Evolutionary conservation across 2,113 vertebrate species (phyloP).

Genomic region (Notechis scutatus): DNA sequence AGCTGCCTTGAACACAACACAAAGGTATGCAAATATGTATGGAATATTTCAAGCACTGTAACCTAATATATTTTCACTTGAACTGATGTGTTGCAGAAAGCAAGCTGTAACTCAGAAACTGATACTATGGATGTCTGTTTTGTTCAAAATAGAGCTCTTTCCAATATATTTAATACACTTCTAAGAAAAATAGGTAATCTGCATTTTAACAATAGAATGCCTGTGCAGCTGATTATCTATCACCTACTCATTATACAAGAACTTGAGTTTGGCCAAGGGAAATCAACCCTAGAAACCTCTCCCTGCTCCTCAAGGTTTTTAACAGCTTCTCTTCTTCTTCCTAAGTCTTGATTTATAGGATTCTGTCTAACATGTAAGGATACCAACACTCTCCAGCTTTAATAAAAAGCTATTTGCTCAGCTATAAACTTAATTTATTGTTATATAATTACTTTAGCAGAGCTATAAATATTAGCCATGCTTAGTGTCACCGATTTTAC

Average conservation of each 20-base stretch:
- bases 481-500: slow-evolving; percentile 62
- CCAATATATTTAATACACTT: neutral
- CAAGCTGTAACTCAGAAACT: neutral
- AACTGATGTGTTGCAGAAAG: neutral
- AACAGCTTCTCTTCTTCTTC: neutral
- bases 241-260: slow-evolving; percentile 19
- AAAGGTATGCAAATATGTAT: accelerated
- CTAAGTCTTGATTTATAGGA: slow-evolving; percentile 46
- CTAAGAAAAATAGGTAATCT: slow-evolving; percentile 1
- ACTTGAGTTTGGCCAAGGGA: neutral
- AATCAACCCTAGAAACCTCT: slow-evolving; percentile 17
- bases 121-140: neutral
- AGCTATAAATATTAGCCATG: slow-evolving; percentile 62
- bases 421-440: slow-evolving; percentile 64
- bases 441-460: slow-evolving; percentile 58
- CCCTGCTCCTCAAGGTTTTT: slow-evolving; percentile 19
- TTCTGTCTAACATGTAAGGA: slow-evolving; percentile 30
- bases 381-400: slow-evolving; percentile 42
- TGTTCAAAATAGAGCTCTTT: neutral
- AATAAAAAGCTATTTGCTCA: slow-evolving; percentile 59
- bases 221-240: slow-evolving; percentile 36
- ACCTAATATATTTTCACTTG: neutral
- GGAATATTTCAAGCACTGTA: neutral
- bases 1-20: neutral
- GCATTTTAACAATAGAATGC: neutral